Evolutionary conservation across 2,888 invertebrate species (phyloP).

Genomic region (Myopa testacea): DNA sequence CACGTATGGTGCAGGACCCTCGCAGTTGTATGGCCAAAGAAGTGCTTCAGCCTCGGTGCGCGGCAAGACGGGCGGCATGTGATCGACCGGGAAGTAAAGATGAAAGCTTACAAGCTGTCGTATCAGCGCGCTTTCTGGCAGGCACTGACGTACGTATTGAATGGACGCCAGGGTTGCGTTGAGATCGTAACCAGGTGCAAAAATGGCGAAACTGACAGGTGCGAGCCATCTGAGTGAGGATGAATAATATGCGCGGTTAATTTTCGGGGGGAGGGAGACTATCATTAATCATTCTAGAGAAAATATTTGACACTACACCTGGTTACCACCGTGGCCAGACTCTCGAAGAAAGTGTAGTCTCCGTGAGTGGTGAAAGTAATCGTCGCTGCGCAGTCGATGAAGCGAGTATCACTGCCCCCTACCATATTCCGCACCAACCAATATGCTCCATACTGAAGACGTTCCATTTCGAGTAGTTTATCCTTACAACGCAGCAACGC

Average conservation of each 20-base stretch:
- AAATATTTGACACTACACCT: constrained; percentile 51
- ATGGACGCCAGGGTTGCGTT: constrained; percentile 72
- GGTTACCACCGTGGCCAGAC: constrained; percentile 71
- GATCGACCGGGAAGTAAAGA: constrained; percentile 73
- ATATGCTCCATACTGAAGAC: constrained; percentile 58
- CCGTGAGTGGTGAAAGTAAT: constrained; percentile 78
- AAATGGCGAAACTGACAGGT: constrained; percentile 75
- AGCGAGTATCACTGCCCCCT: constrained; percentile 65
- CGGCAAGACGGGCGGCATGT: constrained; percentile 70
- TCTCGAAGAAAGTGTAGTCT: constrained; percentile 76
- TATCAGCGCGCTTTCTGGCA: constrained; percentile 69
- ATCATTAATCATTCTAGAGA: neutral
- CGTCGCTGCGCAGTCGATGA: constrained; percentile 72
- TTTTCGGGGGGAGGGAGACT: neutral
- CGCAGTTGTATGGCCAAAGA: constrained; percentile 52
- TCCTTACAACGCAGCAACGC: constrained; percentile 55
- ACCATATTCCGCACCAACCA: constrained; percentile 76
- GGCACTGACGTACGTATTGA: constrained; percentile 72
- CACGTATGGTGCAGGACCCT: constrained; percentile 51
- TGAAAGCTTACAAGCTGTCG: constrained; percentile 75
- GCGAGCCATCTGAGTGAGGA: constrained; percentile 71
- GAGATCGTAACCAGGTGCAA: constrained; percentile 75
- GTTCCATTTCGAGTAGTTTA: constrained; percentile 49
- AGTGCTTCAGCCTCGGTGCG: constrained; percentile 52
- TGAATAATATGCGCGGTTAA: neutral